Base-by-base conservation (phyloP, 2,888 invertebrate genomes). In the Prosopocoilus inquinatus region DNA sequence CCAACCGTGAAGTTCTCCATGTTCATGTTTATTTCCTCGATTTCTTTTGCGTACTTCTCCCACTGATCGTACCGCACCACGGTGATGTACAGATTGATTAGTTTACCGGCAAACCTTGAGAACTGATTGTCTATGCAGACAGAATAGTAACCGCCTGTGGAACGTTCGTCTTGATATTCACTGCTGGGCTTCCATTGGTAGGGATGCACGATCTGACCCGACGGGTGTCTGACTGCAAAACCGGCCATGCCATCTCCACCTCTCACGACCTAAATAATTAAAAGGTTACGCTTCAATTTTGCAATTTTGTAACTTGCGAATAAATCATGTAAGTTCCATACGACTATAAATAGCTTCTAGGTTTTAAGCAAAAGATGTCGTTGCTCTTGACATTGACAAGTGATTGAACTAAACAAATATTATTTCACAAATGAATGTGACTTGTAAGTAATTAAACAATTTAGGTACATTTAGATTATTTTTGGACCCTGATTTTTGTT, bases 191-290 rank as follows among this genome's bases (percentile, higher is more conserved):
- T 85, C 94, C 94, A 95, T 69, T 91, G 90, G 71, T 95, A 95
- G 0, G 94, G 94, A 70, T 91, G 89, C 4, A 94, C 93, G 63
- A 93, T 85, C 71, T 88, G 82, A 0, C 93, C 92, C 51, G 85
- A 84, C 0, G 95, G 94, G 77, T 94, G 89, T 57, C 92, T 83
- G 0, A 96, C 91, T 0, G 92, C 92, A 73, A 95, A 93, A 1
- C 94, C 95, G 57, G 94, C 94, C 87, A 92, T 94, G 8, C 94
- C 93, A 79, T 96, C 95, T 13, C 95, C 95, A 4, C 96, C 96
- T 73, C 93, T 84, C 63, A 96, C 81, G 15, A 95, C 94, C 94
- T 94, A 69, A 50, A 72, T 70, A 51, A 48, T 53, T 59, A 61
- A 60, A 63, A 32, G 43, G 41, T 49, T 39, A 9, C 35, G 16